Evolutionary conservation across 2,797 vertebrate species (phyloP).

Genomic region (Bucorvus abyssinicus): DNA sequence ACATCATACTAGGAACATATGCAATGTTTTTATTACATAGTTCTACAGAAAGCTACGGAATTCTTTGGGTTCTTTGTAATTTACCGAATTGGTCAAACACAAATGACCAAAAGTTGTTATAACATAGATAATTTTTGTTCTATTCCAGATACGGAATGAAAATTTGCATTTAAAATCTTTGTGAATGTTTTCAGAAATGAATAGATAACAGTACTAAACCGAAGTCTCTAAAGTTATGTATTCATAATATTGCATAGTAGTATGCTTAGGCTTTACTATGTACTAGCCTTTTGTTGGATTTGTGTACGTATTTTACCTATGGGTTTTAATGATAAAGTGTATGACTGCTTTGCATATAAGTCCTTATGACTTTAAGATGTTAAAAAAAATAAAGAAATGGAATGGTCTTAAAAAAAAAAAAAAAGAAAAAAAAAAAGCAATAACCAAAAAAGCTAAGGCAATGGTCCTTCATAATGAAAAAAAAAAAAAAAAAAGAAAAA

Average conservation of each 20-base stretch:
- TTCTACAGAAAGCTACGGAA: conserved; percentile 79
- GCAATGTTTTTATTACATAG: conserved; percentile 83
- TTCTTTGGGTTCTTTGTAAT: conserved; percentile 83
- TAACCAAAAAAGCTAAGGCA: conserved; percentile 67
- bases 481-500: background rate
- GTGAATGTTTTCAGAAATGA: conserved; percentile 83
- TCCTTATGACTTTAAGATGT: conserved; percentile 93
- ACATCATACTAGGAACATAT: conserved; percentile 83
- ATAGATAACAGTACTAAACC: conserved; percentile 83
- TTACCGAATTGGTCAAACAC: conserved; percentile 81
- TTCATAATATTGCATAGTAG: conserved; percentile 86
- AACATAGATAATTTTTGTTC: conserved; percentile 81
- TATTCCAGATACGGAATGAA: conserved; percentile 81
- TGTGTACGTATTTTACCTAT: conserved; percentile 99
- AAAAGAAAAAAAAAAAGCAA: conserved; percentile 68
- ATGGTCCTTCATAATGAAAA: conserved; percentile 67
- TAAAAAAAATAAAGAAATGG: conserved; percentile 93
- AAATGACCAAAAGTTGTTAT: conserved; percentile 80
- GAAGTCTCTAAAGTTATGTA: conserved; percentile 81
- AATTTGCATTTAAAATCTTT: conserved; percentile 84
- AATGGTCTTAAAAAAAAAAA: conserved; percentile 88
- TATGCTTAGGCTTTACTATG: conserved; percentile 89
- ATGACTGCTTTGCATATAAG: conserved; percentile 92
- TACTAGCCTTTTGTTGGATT: conserved; percentile 88
- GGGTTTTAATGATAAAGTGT: conserved; percentile 95